These are phyloP conservation scores for Toxotes chatareus DNA, from an alignment of 2,113 vertebrate species.

Conservation along the genomic window DNA sequence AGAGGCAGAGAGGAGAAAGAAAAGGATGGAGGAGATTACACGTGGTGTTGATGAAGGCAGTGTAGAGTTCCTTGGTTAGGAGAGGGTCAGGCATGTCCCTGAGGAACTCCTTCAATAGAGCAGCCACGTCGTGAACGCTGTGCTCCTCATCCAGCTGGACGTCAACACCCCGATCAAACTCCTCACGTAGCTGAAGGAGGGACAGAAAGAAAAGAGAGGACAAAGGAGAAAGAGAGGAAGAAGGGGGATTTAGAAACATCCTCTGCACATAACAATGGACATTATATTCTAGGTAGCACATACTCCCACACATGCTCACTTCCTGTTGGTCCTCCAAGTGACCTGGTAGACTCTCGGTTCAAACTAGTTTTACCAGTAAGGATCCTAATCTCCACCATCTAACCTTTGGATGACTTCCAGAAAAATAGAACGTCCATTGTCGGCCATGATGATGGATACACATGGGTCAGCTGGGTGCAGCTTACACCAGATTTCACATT, in stretches of 20 bases:
- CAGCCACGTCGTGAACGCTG: conserved; percentile 95
- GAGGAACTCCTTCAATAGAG: conserved; percentile 95
- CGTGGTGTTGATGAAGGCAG: conserved; percentile 94
- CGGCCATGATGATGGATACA: neutral
- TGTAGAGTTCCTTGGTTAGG: conserved; percentile 95
- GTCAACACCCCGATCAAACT: conserved; percentile 94
- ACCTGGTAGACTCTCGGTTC: neutral
- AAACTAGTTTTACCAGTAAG: conserved; percentile 40
- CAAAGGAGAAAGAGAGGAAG: conserved; percentile 24
- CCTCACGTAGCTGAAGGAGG: conserved; percentile 89
- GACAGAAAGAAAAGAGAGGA: neutral
- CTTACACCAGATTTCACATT: neutral
- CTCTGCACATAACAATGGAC: conserved; percentile 43
- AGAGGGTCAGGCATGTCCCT: conserved; percentile 96
- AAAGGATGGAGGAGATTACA: conserved; percentile 75
- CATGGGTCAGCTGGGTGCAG: neutral
- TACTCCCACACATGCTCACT: conserved; percentile 26
- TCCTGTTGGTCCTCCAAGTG: conserved; percentile 33
- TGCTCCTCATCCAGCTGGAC: conserved; percentile 93
- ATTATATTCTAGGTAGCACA: conserved; percentile 20
- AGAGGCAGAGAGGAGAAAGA: neutral
- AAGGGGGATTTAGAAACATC: conserved; percentile 45
- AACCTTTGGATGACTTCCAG: conserved; percentile 46
- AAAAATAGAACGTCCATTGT: conserved; percentile 7
- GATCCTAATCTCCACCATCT: conserved; percentile 23